A percentile compares a stretch with the other conserved stretches of the same genome.
These are phyloP conservation scores for Anolis apletophallus DNA, from an alignment of 2,797 vertebrate genomes.

Conservation along the genomic window DNA sequence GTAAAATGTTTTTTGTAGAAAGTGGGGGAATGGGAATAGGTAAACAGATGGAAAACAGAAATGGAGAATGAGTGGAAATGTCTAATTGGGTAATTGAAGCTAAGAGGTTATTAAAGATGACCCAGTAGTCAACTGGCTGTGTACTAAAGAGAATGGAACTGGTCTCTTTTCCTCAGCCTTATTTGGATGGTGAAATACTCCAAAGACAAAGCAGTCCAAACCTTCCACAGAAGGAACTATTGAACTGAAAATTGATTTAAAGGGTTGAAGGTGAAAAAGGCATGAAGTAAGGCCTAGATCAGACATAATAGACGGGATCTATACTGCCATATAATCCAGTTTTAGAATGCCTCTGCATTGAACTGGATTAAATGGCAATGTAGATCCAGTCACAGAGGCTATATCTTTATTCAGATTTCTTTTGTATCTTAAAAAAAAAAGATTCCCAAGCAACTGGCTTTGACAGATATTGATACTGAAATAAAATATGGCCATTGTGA, in stretches of 20 bases:
- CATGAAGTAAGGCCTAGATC: neutral
- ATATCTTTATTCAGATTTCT: neutral
- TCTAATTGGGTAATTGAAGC: conserved; percentile 75
- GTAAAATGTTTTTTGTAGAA: conserved; percentile 72
- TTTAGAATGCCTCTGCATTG: too few species aligned
- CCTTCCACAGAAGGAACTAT: neutral
- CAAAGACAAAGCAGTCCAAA: neutral
- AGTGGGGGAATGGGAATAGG: conserved; percentile 72
- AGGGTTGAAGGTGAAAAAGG: neutral
- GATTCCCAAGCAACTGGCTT: neutral
- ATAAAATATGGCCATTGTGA: too few species aligned
- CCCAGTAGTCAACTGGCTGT: conserved; percentile 64
- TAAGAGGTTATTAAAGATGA: conserved; percentile 74
- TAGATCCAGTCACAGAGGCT: neutral
- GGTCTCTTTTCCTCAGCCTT: conserved; percentile 49
- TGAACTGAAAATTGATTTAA: neutral
- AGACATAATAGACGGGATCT: neutral
- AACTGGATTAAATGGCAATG: too few species aligned
- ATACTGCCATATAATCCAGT: too few species aligned
- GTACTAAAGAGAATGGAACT: conserved; percentile 57
- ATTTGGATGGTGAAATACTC: neutral
- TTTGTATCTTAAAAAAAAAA: neutral
- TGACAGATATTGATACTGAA: too few species aligned
- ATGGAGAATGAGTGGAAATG: conserved; percentile 65
- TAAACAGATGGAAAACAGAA: conserved; percentile 72